These are phyloP conservation scores for Montipora cactus DNA, from an alignment of 64 coral and sea anemone species.

Conservation along the genomic window DNA sequence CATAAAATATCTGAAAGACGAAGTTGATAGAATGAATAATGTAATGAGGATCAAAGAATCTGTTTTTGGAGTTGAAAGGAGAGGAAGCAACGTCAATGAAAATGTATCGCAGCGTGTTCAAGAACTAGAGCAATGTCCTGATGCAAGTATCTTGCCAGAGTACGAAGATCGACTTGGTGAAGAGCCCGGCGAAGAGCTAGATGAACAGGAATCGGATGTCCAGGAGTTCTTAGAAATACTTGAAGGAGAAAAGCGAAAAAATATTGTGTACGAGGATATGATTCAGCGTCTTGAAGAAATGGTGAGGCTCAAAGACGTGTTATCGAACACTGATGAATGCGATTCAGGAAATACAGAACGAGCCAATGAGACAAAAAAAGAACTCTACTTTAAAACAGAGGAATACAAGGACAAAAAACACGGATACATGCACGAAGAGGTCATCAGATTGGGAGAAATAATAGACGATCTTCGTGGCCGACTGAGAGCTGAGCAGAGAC, in stretches of 20 bases:
- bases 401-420: slow-evolving; percentile 45
- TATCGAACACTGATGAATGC: slow-evolving; percentile 57
- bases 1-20: slow-evolving; percentile 77
- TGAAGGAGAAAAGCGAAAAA: slow-evolving; percentile 37
- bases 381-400: slow-evolving; percentile 50
- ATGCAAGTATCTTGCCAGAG: neutral
- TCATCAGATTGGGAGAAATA: neutral
- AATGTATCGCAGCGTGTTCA: neutral
- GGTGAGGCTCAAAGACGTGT: slow-evolving; percentile 64
- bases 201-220: slow-evolving; percentile 11
- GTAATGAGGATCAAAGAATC: slow-evolving; percentile 48
- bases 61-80: slow-evolving; percentile 28
- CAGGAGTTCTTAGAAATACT: slow-evolving; percentile 36
- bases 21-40: slow-evolving; percentile 56
- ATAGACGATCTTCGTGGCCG: slow-evolving; percentile 37
- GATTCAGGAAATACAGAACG: slow-evolving; percentile 2
- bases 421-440: slow-evolving; percentile 23
- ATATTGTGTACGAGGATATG: slow-evolving; percentile 45
- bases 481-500: slow-evolving; percentile 48
- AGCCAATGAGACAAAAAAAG: neutral
- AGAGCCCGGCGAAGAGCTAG: neutral
- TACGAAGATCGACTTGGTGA: neutral
- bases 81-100: neutral
- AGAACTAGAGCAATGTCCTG: slow-evolving; percentile 1
- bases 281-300: slow-evolving; percentile 58